Base-by-base conservation (phyloP, 2,113 vertebrate genomes). In the Nyctibius bracteatus region DNA sequence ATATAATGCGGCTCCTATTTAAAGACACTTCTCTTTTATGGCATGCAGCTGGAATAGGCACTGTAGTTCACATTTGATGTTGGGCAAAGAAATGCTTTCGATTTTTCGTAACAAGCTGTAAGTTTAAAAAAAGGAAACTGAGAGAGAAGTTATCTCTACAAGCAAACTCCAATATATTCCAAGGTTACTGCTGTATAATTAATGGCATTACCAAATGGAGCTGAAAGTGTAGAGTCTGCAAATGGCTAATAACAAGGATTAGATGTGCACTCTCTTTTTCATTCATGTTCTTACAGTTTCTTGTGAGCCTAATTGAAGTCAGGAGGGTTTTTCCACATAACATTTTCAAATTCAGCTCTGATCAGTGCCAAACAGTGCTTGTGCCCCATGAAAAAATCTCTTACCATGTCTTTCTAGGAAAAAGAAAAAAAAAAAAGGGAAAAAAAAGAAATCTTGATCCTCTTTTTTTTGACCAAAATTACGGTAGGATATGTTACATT, bases 161-260 rank as follows among this genome's bases (percentile, higher is more conserved):
- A 92, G 92, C 39, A 88, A 93, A 88, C 63, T 96, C 54, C 54
- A 73, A 49, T 88, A 65, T 80, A 94, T 91, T 97, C 84, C 88
- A 94, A 95, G 94, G 92, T 96, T 98, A 97, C 87, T 65, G 54
- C 86, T 62, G 81, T 52, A 96, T 98, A 95, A 97, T 97, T 96
- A 97, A 97, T 95, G 87, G 62, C 23, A 72, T 78, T 90, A 88
- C 43, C 73, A 97, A 98, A 97, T 94, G 81, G 79, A 96, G 84
- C 73, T 93, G 84, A 96, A 97, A 94, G 86, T 63, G 14, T 95
- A 94, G 94, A 95, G 92, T 95, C 85, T 95, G 90, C 96, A 97
- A 95, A 97, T 88, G 75, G 87, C 63, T 94, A 94, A 96, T 97
- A 96, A 96, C 54, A 84, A 96, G 93, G 80, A 81, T 91, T 94